Evolutionary conservation across 2,113 vertebrate species (phyloP).

Genomic region (Mola mola): DNA sequence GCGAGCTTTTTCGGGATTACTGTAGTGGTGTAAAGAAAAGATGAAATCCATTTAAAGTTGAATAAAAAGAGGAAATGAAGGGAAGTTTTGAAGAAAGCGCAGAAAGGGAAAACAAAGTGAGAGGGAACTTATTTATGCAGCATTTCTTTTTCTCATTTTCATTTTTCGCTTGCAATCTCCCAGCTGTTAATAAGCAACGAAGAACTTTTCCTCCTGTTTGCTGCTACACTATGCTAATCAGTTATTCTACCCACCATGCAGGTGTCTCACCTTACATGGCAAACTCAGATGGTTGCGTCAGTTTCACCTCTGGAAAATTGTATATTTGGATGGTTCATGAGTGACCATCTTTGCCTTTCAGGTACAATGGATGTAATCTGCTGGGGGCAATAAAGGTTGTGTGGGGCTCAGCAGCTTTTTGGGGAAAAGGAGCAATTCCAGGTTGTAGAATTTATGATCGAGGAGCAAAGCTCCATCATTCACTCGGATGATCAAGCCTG

Average conservation of each 20-base stretch:
- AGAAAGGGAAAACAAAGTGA: conserved; percentile 29
- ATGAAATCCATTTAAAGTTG: conserved; percentile 67
- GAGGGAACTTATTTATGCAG: conserved; percentile 21
- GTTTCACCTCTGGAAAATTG: not conserved
- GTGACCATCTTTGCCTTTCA: conserved; percentile 7
- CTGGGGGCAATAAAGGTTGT: conserved; percentile 30
- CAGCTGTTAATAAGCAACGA: conserved; percentile 18
- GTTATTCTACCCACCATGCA: not conserved
- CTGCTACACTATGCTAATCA: not conserved
- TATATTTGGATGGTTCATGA: not conserved
- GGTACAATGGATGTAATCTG: conserved; percentile 3
- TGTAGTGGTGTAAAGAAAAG: conserved; percentile 60
- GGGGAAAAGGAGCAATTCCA: conserved; percentile 23
- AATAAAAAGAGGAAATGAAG: conserved; percentile 51
- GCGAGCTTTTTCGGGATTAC: conserved; percentile 67
- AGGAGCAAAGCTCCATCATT: conserved; percentile 20
- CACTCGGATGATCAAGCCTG: conserved; percentile 13
- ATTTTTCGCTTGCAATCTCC: conserved; percentile 11
- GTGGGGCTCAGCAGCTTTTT: conserved; percentile 20
- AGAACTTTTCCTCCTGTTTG: conserved; percentile 11
- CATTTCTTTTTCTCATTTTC: too few relatives aligned
- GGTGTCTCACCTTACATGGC: not conserved
- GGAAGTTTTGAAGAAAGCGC: conserved; percentile 38
- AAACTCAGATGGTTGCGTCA: conserved; percentile 10
- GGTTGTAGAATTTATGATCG: conserved; percentile 27